Base-by-base conservation (phyloP, 1,140 invertebrate species). In the Pogonomyrmex californicus region DNA sequence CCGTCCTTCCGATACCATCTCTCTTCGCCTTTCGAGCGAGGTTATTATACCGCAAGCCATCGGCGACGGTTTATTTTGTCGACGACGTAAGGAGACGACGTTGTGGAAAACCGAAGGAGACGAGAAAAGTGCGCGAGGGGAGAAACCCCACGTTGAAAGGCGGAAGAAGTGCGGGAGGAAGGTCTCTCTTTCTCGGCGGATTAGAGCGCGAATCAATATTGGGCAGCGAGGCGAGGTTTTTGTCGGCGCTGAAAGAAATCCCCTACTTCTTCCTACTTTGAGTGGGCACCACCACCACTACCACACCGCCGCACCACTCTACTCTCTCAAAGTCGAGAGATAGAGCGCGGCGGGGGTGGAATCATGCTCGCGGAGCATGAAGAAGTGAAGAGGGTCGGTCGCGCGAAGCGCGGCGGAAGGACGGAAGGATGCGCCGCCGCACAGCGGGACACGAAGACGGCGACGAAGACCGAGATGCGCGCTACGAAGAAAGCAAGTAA, bases 141-240 rank as follows among this genome's bases (percentile, higher is more conserved):
- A n/a, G 10, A 9, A 23, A 41, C 41, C 30, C 44, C 33, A 33
- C 41, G 30, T 23, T 10, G 41, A 56, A 58, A 76, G 44, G 6
- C 44, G n/a, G 10, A 47, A 47, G 9, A 33, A 17, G 33, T 6
- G 41, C 5, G 44, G 49, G 30, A 60, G 49, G 17, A 23, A 60
- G 79, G 93, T 93, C 91, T 94, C 54, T 83, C 68, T 58, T 83
- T 83, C 68, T 54, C 92, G 92, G 38, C 92, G 92, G 94, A 95
- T 95, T 95, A 95, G 93, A 94, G 92, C 92, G 90, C 93, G 93
- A 95, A 95, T 95, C 95, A 95, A 95, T 95, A 95, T 95, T 95
- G 95, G 93, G 93, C 94, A 95, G 92, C 87, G 93, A 94, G 88
- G 93, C 94, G 93, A 94, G 91, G 94, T 94, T 95, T 95, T 95